Conservation (phyloP, 2,113 vertebrate genomes). For the Ariopsis seemanni region DNA sequence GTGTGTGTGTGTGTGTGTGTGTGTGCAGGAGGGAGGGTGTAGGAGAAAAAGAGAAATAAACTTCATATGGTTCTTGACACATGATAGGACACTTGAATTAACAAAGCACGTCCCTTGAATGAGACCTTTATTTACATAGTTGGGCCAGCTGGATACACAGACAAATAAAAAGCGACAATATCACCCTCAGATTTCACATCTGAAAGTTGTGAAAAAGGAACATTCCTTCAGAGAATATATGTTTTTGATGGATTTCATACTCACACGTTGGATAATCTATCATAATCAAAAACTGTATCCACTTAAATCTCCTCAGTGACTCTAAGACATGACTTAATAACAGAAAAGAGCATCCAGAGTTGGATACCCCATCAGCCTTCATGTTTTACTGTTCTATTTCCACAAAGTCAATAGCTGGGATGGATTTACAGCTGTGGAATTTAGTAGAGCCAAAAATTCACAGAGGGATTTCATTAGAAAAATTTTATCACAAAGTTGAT, state of each 20-base stretch:
- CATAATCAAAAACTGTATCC: constrained; percentile 33
- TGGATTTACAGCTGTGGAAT: constrained; percentile 31
- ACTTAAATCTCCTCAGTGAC: constrained; percentile 7
- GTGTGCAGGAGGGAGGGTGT: not conserved
- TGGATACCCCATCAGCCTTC: constrained; percentile 17
- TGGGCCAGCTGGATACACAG: constrained; percentile 31
- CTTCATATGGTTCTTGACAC: constrained; percentile 10
- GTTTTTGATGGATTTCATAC: constrained; percentile 28
- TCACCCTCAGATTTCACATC: constrained; percentile 21
- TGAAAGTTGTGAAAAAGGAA: constrained; percentile 42
- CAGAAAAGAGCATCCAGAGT: constrained; percentile 37
- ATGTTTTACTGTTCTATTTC: constrained; percentile 19
- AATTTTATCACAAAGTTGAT: constrained; percentile 29
- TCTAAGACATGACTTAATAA: constrained; percentile 30
- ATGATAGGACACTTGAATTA: constrained; percentile 30
- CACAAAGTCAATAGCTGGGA: constrained; percentile 11
- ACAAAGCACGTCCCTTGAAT: constrained; percentile 24
- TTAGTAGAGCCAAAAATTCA: constrained; percentile 6
- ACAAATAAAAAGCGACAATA: constrained; percentile 12
- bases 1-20: not conserved
- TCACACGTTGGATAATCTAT: constrained; percentile 21
- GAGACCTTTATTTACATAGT: constrained; percentile 29
- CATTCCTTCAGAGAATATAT: constrained; percentile 27
- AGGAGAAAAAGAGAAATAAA: not conserved
- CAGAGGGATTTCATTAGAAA: constrained; percentile 38